These are phyloP conservation scores for Numida meleagris DNA, from an alignment of 2,113 vertebrate genomes.

Conservation along the genomic window DNA sequence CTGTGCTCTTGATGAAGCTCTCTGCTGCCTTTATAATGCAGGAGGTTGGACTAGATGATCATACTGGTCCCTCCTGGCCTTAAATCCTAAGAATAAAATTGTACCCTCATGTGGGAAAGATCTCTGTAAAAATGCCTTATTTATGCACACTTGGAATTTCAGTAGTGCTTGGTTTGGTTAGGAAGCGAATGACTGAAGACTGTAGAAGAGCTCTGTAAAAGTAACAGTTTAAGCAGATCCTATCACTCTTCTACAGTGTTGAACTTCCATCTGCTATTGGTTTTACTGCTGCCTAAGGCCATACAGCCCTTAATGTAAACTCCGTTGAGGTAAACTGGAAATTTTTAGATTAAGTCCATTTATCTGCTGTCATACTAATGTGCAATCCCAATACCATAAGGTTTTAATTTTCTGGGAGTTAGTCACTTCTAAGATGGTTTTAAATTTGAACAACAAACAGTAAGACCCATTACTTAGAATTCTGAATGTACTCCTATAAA, in stretches of 20 bases:
- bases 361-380: background rate
- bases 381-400: background rate
- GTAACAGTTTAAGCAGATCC: background rate
- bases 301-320: background rate
- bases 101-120: background rate
- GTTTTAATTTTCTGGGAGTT: background rate
- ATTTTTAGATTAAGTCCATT: background rate
- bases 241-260: background rate
- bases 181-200: background rate
- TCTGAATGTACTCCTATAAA: background rate
- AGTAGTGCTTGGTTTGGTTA: background rate
- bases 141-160: background rate
- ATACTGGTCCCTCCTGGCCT: background rate
- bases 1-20: background rate
- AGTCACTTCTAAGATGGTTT: background rate
- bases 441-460: background rate
- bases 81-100: background rate
- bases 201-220: background rate
- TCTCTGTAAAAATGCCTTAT: background rate
- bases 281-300: background rate
- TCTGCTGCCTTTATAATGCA: background rate
- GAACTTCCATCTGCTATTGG: background rate
- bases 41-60: background rate
- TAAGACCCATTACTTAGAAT: background rate
- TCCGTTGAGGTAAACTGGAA: background rate